Evolutionary conservation across 2,113 vertebrate genomes (phyloP), one percentile per base, ranked within the genome.

Genomic region (Eira barbara): DNA sequence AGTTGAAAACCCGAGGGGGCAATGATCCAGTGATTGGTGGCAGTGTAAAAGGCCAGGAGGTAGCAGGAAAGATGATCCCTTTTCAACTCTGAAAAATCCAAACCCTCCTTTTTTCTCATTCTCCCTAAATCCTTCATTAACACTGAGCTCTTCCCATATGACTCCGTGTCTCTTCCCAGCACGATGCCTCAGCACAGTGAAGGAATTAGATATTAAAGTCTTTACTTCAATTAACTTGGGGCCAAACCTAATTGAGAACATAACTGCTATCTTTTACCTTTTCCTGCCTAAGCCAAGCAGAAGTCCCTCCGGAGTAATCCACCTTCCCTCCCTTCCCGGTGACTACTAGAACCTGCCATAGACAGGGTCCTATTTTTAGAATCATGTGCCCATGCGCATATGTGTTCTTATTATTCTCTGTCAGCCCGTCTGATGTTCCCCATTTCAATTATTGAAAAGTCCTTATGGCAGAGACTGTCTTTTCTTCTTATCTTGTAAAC

Each of bases 401-500:
- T 61, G 31, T 36, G 52, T 92, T 79, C 78, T 52, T 88, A 90
- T 94, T 96, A 89, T 94, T 90, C 94, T 97, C 89, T 91, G 65
- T 83, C 69, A 78, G 93, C 29, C 91, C 86, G 92, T 88, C 76
- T 92, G 92, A 92, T 96, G 92, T 90, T 55, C 83, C 86, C 80
- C 69, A 61, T 79, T 93, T 96, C 89, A 97, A 93, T 97, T 80
- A 95, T 57, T 57, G 55, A 88, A 83, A 95, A 95, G 95, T 95
- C 89, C 71, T 67, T 79, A 87, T 4, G 25, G 59, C 52, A 97
- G 49, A 97, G 93, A 94, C n/a, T 29, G 52, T 92, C 92, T 90
- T 97, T 97, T 93, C 92, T 90, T 97, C 95, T 95, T 97, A 91
- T 94, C 90, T 97, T 96, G 52, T 95, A 94, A 97, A 92, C 83